Evolutionary conservation across 2,797 vertebrate species (phyloP).

Genomic region (Xenopus petersii): DNA sequence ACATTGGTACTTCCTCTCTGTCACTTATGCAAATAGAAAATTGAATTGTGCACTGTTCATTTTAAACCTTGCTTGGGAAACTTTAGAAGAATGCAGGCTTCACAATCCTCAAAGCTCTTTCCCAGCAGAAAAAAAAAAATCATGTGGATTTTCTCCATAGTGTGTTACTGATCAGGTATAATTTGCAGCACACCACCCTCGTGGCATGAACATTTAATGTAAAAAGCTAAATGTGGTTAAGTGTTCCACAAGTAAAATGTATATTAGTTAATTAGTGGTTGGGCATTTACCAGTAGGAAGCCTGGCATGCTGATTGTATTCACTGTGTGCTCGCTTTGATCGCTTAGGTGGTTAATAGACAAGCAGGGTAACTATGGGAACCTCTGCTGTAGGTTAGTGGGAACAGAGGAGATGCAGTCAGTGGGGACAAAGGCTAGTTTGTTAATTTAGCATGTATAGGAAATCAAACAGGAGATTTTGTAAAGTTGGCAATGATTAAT

Average conservation of each 20-base stretch:
- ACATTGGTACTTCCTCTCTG: too few relatives aligned
- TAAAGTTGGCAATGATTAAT: background rate
- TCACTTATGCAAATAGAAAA: too few relatives aligned
- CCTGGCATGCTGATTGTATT: conserved; percentile 64
- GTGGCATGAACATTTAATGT: background rate
- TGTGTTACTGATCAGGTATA: background rate
- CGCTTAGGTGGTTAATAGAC: conserved; percentile 79
- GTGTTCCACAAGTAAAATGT: conserved; percentile 50
- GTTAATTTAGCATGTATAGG: conserved; percentile 57
- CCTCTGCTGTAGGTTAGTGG: conserved; percentile 67
- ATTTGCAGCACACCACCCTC: background rate
- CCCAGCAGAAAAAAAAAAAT: background rate
- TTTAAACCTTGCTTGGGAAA: too few relatives aligned
- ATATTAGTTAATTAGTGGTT: conserved; percentile 80
- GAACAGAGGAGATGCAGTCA: conserved; percentile 56
- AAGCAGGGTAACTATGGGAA: conserved; percentile 77
- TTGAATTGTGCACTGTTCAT: too few relatives aligned
- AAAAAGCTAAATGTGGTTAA: conserved; percentile 12
- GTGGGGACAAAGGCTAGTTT: conserved; percentile 73
- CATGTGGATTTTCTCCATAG: background rate
- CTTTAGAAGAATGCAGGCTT: too few relatives aligned
- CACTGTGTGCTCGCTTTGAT: conserved; percentile 76
- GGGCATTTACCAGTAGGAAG: conserved; percentile 68
- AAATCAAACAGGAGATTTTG: conserved; percentile 9
- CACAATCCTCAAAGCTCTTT: too few relatives aligned